Base-by-base conservation (phyloP, 2,113 vertebrate species). In the Megaceryle torquata region DNA sequence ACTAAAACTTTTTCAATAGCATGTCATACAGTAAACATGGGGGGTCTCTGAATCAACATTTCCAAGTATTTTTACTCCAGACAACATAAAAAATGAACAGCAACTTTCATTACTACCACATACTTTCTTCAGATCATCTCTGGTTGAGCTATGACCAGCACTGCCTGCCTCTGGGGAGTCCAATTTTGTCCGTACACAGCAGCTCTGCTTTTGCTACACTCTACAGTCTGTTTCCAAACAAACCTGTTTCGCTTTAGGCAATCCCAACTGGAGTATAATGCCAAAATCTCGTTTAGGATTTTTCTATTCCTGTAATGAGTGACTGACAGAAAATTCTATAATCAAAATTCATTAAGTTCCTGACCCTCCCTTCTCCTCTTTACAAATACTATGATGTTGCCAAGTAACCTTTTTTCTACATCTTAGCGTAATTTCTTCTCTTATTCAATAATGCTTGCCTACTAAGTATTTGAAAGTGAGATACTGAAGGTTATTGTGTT, bases 351-450 rank as follows among this genome's bases (percentile, higher is more conserved):
- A 83, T 83, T 71, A 92, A 74, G 79, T 74, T 54, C 60, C 59
- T 76, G 57, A 91, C 79, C 41, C 65, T 86, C 68, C 85, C 24
- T 88, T 92, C 48, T 72, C 57, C 44, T 60, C 65, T 76, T 84
- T 54, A 78, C 76, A 86, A 91, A 93, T 14, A 41, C 74, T 33
- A 9, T 3, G 54, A 89, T 87, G 90, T 92, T 92, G 94, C 91
- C 88, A 89, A 93, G 89, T 94, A 95, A 93, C 90, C 83, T 80
- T 81, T 88, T 84, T 65, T 29, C 41, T 80, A 17, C 12, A 6
- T 85, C 54, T 80, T 39, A 25, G 44, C 64, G 89, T 93, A 69
- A 93, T 91, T 86, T 85, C 69, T 78, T 68, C 95, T 75, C 82
- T 86, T 33, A 70, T 70, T 91, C 85, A 86, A 53, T 4, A 89